These are phyloP conservation scores for Acrobasis suavella DNA, from an alignment of 2,888 invertebrate genomes.

Conservation along the genomic window DNA sequence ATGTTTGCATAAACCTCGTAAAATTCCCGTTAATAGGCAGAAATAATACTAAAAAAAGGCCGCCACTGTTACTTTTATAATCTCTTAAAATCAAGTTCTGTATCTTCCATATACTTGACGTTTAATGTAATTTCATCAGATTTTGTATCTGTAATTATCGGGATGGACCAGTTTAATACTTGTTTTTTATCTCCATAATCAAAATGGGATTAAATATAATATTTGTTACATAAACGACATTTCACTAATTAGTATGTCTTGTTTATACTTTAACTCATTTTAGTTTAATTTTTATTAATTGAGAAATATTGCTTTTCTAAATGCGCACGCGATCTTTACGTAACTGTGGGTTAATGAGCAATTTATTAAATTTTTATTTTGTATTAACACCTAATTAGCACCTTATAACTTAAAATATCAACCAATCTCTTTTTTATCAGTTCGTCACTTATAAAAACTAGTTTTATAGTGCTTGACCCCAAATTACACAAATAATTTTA, in stretches of 20 bases:
- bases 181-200: slow-evolving; percentile 13
- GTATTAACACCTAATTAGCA: background rate
- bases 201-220: slow-evolving; percentile 16
- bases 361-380: background rate
- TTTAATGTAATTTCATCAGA: slow-evolving; percentile 17
- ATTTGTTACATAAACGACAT: slow-evolving; percentile 15
- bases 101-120: slow-evolving; percentile 12
- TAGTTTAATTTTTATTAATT: slow-evolving; percentile 13
- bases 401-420: background rate
- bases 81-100: slow-evolving; percentile 7
- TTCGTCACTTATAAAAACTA: background rate
- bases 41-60: slow-evolving; percentile 9
- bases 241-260: slow-evolving; percentile 19
- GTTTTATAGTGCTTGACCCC: background rate
- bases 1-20: slow-evolving; percentile 5
- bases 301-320: slow-evolving; percentile 8
- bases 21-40: slow-evolving; percentile 5
- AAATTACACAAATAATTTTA: too few relatives aligned
- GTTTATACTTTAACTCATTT: slow-evolving; percentile 9
- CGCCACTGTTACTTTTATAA: slow-evolving; percentile 15
- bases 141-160: slow-evolving; percentile 12
- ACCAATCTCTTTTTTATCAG: background rate
- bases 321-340: slow-evolving; percentile 11
- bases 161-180: slow-evolving; percentile 17
- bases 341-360: slow-evolving; percentile 9